Conservation (phyloP, 1,140 invertebrate genomes). For the Apis laboriosa region DNA sequence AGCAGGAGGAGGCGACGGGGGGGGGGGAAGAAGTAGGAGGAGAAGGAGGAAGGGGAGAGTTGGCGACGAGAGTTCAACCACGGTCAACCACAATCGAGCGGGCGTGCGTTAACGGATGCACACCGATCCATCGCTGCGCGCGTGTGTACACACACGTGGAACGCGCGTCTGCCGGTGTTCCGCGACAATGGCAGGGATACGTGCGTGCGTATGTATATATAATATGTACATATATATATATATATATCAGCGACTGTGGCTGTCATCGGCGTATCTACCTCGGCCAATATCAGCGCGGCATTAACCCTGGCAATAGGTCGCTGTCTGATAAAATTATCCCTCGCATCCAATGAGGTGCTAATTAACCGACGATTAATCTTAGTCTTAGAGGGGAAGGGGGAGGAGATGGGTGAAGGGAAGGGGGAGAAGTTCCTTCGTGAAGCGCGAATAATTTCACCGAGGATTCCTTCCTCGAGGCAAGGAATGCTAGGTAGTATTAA, state of each 20-base stretch:
- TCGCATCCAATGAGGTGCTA: not conserved
- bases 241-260: conserved; percentile 48
- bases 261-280: conserved; percentile 44
- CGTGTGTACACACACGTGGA: conserved; percentile 33
- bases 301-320: conserved; percentile 24
- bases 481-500: no score
- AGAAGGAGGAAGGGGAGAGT: no score
- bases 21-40: no score
- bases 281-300: conserved; percentile 28
- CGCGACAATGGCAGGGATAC: conserved; percentile 42
- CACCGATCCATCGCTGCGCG: not conserved
- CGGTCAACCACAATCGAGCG: not conserved
- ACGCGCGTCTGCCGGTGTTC: conserved; percentile 6
- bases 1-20: no score
- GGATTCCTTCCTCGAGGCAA: no score
- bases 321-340: conserved; percentile 30
- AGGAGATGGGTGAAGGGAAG: no score
- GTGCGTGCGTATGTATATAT: not conserved
- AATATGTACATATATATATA: no score
- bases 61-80: not conserved
- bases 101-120: conserved; percentile 19
- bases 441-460: no score
- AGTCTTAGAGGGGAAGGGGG: not conserved
- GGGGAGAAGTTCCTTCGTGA: no score
- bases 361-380: conserved; percentile 39